Evolutionary conservation across 1,140 invertebrate species (phyloP), one percentile per base, ranked within the genome.

Genomic region (Pemphigus obesinymphae): DNA sequence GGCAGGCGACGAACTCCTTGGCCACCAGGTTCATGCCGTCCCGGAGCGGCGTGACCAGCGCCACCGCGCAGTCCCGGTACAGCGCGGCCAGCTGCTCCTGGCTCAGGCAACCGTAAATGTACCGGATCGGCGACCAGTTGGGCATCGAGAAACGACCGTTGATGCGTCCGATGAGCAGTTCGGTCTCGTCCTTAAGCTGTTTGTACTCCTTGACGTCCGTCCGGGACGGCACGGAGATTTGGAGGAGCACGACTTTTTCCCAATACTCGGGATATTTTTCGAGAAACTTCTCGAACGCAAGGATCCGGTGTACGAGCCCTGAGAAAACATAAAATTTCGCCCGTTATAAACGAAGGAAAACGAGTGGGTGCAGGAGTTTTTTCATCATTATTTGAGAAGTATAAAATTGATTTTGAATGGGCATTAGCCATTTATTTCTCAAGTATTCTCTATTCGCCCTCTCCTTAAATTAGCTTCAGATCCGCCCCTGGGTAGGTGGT

Each of bases 11-110:
- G 85, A 95, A 97, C 87, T 97, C 95, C 87, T 97, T 97, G 7
- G 95, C 95, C 0, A 97, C 95, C 53, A 96, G 88, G 87, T 96
- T 96, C 95, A 96, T 96, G 63, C 95, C 95, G 86, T 97, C 95
- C 61, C 95, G 88, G 0, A 96, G 87, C 0, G 95, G 95, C 0
- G 95, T 96, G 0, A 97, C 95, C 23, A 96, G 86, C 26, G 93
- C 94, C 0, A 97, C 94, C 0, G 93, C 92, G 0, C 94, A 91
- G 85, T 96, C 95, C 23, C 94, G 88, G 87, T 96, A 96, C 83
- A 95, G 92, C 0, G 93, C 93, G 3, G 95, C 94, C 40, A 97
- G 85, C 85, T 95, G 93, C 84, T 93, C 92, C 87, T 96, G 95
- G 82, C 91, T 92, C 0, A 96, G 92, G 85, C 93, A 95, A 1